Conservation (phyloP, 2,888 invertebrate genomes). For the Plutella xylostella region DNA sequence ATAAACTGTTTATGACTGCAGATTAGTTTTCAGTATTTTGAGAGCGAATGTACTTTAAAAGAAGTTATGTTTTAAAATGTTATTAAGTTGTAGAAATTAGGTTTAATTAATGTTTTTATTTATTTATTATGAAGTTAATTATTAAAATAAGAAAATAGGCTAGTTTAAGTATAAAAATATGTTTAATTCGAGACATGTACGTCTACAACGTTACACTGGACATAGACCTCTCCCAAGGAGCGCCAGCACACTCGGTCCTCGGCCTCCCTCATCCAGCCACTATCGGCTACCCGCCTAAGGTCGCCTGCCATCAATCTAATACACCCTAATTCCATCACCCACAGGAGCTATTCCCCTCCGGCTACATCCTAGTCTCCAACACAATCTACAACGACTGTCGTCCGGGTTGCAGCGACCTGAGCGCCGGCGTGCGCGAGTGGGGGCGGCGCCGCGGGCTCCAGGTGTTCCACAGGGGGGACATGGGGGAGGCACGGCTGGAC, state of each 20-base stretch:
- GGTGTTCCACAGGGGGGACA: constrained; percentile 28
- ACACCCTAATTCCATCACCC: not conserved
- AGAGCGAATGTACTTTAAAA: no score
- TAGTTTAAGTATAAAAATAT: not conserved
- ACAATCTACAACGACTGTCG: constrained; percentile 55
- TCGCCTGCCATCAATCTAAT: not conserved
- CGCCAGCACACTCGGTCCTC: not conserved
- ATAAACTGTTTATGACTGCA: no score
- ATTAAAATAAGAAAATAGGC: no score
- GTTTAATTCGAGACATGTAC: not conserved
- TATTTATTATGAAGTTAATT: no score
- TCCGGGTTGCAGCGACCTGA: constrained; percentile 37
- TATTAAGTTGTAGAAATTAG: no score
- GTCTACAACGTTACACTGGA: not conserved
- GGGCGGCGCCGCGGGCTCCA: constrained; percentile 33
- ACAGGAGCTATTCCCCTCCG: constrained; percentile 51
- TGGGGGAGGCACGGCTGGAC: constrained; percentile 27
- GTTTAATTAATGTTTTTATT: no score
- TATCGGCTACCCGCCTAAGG: no score
- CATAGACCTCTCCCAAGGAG: not conserved
- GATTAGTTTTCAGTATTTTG: no score
- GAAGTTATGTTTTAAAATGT: no score
- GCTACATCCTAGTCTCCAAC: constrained; percentile 59
- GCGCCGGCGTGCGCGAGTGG: constrained; percentile 37
- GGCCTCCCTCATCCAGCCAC: no score